Evolutionary conservation across 2,113 vertebrate genomes (phyloP).

Genomic region (Oreotragus oreotragus): DNA sequence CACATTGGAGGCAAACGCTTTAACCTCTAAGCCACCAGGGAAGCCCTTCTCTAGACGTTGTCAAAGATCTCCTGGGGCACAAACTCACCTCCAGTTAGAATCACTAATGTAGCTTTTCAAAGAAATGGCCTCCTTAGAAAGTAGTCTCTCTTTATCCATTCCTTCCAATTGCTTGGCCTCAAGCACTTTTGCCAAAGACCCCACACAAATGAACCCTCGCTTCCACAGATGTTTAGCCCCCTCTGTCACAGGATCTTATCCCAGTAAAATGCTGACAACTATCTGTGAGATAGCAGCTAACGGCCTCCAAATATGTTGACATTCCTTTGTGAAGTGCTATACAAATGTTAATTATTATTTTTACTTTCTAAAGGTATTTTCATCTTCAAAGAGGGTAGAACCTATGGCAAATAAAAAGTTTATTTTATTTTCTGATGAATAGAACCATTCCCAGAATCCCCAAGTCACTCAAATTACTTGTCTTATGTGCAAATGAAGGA

Average conservation of each 20-base stretch:
- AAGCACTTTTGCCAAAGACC: background rate
- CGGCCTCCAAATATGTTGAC: background rate
- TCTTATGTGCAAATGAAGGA: background rate
- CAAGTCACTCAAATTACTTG: background rate
- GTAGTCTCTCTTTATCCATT: background rate
- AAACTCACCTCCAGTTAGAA: background rate
- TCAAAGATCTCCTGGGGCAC: background rate
- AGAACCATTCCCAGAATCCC: background rate
- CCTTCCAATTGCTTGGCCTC: background rate
- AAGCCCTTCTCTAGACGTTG: background rate
- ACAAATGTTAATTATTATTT: background rate
- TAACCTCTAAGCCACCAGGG: too few species aligned
- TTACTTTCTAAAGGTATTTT: background rate
- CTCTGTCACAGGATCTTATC: background rate
- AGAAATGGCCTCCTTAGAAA: background rate
- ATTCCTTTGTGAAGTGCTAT: background rate
- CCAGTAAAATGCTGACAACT: background rate
- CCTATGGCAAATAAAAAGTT: background rate
- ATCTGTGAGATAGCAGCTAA: background rate
- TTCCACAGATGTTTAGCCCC: background rate
- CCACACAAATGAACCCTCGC: background rate
- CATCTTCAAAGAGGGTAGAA: background rate
- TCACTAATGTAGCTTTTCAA: background rate
- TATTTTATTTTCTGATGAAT: background rate
- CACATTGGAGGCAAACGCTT: too few species aligned